Conservation (phyloP, 2,797 vertebrate genomes). For the Sebastes oblongus region DNA sequence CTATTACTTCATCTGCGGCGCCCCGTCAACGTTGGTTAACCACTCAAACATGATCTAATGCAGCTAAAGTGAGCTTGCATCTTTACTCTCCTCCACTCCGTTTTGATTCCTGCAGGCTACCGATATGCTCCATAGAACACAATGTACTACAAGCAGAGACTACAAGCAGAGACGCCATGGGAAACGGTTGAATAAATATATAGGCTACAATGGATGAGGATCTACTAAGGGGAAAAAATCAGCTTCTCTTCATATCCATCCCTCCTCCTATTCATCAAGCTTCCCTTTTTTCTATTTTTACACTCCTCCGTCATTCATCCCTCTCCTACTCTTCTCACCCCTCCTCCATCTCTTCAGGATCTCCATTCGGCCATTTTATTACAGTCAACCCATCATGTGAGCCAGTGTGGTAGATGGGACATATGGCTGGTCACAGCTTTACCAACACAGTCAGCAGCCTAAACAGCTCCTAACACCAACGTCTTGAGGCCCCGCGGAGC, state of each 20-base stretch:
- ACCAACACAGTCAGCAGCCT: not conserved
- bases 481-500: slow-evolving; percentile 19
- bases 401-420: slow-evolving; percentile 17
- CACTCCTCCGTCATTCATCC: not conserved
- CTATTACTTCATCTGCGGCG: slow-evolving; percentile 42
- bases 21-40: slow-evolving; percentile 27
- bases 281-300: slow-evolving; percentile 59
- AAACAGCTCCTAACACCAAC: slow-evolving; percentile 1
- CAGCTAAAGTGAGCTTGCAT: slow-evolving; percentile 42
- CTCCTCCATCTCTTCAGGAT: slow-evolving; percentile 34
- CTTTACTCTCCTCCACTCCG: not conserved
- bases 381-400: slow-evolving; percentile 7
- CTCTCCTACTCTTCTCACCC: not conserved
- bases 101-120: slow-evolving; percentile 38
- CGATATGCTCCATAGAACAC: slow-evolving; percentile 18
- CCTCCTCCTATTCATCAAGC: slow-evolving; percentile 27
- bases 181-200: slow-evolving; percentile 33
- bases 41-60: slow-evolving; percentile 62
- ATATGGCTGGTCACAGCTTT: slow-evolving; percentile 17
- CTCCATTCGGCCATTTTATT: slow-evolving; percentile 48
- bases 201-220: slow-evolving; percentile 33
- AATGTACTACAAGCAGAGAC: slow-evolving; percentile 8
- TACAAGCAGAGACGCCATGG: not conserved
- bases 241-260: slow-evolving; percentile 9
- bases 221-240: not conserved